These are phyloP conservation scores for Stenotaenia linearis DNA, from an alignment of 2,888 invertebrate species.

Conservation along the genomic window DNA sequence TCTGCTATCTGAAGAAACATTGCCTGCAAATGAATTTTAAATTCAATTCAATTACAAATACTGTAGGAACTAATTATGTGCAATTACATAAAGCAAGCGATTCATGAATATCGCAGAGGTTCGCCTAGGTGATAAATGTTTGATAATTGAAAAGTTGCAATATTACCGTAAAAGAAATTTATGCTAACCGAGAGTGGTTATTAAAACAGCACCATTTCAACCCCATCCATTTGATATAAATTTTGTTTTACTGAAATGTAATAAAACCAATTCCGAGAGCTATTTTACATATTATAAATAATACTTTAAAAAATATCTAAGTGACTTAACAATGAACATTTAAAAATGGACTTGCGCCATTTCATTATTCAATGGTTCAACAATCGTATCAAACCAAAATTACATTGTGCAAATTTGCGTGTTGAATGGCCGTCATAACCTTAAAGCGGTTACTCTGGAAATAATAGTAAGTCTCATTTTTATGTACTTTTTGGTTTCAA, in stretches of 20 bases:
- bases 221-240: background rate
- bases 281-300: background rate
- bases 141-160: no score
- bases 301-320: no score
- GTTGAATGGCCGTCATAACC: no score
- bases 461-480: background rate
- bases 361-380: no score
- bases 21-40: background rate
- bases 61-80: background rate
- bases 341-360: no score
- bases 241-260: background rate
- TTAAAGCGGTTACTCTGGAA: no score
- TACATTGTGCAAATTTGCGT: no score
- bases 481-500: slow-evolving; percentile 7
- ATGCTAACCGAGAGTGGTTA: background rate
- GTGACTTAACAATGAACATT: no score
- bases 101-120: background rate
- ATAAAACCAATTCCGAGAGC: background rate
- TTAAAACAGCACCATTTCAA: background rate
- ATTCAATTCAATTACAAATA: background rate
- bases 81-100: background rate
- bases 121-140: background rate
- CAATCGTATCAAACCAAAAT: no score
- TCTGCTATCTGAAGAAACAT: background rate
- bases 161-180: no score